Evolutionary conservation across 2,797 vertebrate species (phyloP).

Genomic region (Poecilia gillii): DNA sequence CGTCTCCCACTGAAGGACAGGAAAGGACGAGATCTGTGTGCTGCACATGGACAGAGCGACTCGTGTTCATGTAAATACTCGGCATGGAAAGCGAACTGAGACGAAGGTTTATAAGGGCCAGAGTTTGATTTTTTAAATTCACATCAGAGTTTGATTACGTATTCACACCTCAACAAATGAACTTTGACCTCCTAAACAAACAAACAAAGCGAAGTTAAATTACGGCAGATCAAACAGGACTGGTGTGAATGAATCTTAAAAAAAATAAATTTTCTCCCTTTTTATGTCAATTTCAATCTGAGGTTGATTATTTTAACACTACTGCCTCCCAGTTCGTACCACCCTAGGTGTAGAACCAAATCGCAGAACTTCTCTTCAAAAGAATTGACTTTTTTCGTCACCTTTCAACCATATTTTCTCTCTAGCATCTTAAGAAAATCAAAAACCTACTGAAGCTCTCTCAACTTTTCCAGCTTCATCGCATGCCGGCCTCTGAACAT

Average conservation of each 20-base stretch:
- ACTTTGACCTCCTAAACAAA: no score
- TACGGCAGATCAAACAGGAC: no score
- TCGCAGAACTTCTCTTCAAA: neutral
- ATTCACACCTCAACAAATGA: no score
- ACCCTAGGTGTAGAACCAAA: neutral
- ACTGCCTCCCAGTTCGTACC: neutral
- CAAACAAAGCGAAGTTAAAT: no score
- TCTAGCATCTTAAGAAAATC: neutral
- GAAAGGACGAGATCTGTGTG: neutral
- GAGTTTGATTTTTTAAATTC: no score
- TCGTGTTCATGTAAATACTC: neutral
- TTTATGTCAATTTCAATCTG: neutral
- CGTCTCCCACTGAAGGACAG: constrained; percentile 82
- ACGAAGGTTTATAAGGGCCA: no score
- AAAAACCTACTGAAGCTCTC: constrained; percentile 26
- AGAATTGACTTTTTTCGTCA: neutral
- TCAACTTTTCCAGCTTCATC: constrained; percentile 31
- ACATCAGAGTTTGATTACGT: no score
- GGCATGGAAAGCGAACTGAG: neutral
- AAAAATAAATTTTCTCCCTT: neutral
- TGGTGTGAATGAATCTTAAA: no score
- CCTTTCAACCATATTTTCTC: neutral
- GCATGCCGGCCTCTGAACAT: constrained; percentile 30
- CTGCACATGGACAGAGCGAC: neutral
- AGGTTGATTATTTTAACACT: neutral